Base-by-base conservation (phyloP, 2,888 invertebrate species). In the Phyllotreta cruciferae region DNA sequence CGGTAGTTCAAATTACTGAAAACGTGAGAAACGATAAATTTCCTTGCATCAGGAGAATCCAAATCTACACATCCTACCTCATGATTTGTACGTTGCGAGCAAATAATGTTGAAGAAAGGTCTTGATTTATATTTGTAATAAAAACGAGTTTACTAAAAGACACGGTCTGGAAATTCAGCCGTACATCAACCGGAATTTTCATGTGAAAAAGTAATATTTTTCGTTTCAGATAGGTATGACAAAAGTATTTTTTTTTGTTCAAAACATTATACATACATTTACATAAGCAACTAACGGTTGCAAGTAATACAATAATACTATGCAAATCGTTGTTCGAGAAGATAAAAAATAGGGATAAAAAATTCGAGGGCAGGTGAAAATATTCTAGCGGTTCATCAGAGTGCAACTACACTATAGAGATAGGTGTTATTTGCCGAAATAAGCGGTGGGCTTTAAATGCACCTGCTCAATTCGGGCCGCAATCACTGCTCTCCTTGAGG, bases 161-260 rank as follows among this genome's bases (percentile, higher is more conserved):
- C 65, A 67, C 63, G 68, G 64, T 66, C 67, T 62, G 65, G 64
- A 64, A 69, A 64, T 66, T 64, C 56, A 42, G 64, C 66, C 69
- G 70, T 74, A 71, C 70, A 74, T 75, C 74, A 74, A 64, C 56
- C 57, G 47, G 72, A 70, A 74, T 76, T 24, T 71, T 74, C 77
- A 75, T 75, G 75, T 72, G 73, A 71, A 74, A 71, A 67, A 71
- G 71, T 73, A 67, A 76, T 77, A 75, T 76, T 76, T 77, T 73
- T 73, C 70, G 57, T 45, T n/a, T 14, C 56, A 62, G 70, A 73
- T 74, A 76, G n/a, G n/a, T n/a, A 24, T 24, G 24, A 24, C 24
- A 24, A 24, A 24, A 24, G 24, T 24, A 24, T 24, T 24, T 24
- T 24, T 24, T 24, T 24, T 24, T 24, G 4, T 24, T 24, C 24